Base-by-base conservation (phyloP, 2,797 vertebrate genomes). In the Arnoldichthys spilopterus region DNA sequence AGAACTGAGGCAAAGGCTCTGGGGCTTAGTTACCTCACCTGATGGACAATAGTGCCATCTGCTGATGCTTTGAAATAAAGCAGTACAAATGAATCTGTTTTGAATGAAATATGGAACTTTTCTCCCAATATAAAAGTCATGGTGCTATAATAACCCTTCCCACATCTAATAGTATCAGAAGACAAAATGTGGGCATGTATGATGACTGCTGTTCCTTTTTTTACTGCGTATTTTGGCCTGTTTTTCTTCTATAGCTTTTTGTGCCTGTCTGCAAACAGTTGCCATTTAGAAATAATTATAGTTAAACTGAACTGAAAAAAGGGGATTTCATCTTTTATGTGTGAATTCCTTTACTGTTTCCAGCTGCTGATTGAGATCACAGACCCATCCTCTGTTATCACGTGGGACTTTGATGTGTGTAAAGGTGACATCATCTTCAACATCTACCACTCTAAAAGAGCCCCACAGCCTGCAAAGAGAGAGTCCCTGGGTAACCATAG, bases 401-500 rank as follows among this genome's bases (percentile, higher is more conserved):
- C 96, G 0, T 99, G 97, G 98, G 98, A 99, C 88, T 99, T 99
- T 72, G 98, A 98, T 0, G 95, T 98, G 80, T 97, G 93, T 83
- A 98, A 97, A 91, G 97, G 97, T 0, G 96, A 99, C 78, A 91
- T 97, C 2, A 90, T 96, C 49, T 99, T 98, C 85, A 96, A 95
- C 84, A 96, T 99, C 85, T 98, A 95, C 81, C 97, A 99, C 86
- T 98, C 96, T 67, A 97, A 95, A 85, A 91, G 93, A 76, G 91
- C 94, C 0, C 96, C 96, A 0, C 96, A 96, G 84, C 92, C 92
- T 4, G 81, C 78, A 0, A 97, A 95, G 74, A 96, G 92, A 82
- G 97, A 98, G 76, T 86, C 93, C 0, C 88, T 95, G 2, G 95
- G 90, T 47, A 89, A 94, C 40, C 96, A 97, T 66, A 92, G 93